Evolutionary conservation across 2,797 vertebrate species (phyloP).

Genomic region (Falco peregrinus): DNA sequence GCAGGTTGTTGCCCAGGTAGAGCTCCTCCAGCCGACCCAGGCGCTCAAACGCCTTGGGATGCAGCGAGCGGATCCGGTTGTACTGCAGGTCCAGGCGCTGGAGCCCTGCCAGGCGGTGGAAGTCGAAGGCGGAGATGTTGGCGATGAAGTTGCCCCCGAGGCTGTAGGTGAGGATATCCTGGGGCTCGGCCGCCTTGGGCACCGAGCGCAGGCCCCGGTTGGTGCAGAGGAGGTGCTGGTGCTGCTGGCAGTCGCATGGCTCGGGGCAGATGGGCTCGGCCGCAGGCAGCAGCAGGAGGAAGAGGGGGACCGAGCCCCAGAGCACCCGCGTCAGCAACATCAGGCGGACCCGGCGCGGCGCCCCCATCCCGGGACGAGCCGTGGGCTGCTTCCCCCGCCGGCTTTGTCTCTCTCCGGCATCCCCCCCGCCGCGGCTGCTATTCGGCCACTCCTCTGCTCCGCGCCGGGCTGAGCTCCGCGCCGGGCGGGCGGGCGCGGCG

Average conservation of each 20-base stretch:
- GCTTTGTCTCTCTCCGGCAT: constrained; percentile 73
- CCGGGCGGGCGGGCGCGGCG: constrained; percentile 51
- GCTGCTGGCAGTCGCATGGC: constrained; percentile 91
- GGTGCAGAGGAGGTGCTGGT: constrained; percentile 89
- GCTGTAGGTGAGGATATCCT: constrained; percentile 86
- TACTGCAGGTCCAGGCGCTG: constrained; percentile 91
- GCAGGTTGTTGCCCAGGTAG: constrained; percentile 91
- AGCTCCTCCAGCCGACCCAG: constrained; percentile 88
- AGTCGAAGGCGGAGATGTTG: constrained; percentile 89
- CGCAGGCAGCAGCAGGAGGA: constrained; percentile 48
- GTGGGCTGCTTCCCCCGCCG: constrained; percentile 62
- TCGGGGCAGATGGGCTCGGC: constrained; percentile 83
- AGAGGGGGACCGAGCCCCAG: constrained; percentile 54
- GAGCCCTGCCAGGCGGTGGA: constrained; percentile 83
- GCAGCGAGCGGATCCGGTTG: constrained; percentile 88
- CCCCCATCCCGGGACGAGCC: constrained; percentile 55
- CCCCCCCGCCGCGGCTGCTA: constrained; percentile 70
- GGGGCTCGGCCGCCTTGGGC: constrained; percentile 80
- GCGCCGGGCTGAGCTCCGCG: constrained; percentile 69
- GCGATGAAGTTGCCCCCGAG: constrained; percentile 93
- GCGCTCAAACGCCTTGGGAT: constrained; percentile 88
- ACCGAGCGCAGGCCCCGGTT: constrained; percentile 89
- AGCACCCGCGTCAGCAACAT: constrained; percentile 55
- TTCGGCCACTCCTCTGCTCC: constrained; percentile 60
- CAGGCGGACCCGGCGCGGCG: constrained; percentile 64